Conservation (phyloP, 2,113 vertebrate genomes). For the Chaetodon auriga region DNA sequence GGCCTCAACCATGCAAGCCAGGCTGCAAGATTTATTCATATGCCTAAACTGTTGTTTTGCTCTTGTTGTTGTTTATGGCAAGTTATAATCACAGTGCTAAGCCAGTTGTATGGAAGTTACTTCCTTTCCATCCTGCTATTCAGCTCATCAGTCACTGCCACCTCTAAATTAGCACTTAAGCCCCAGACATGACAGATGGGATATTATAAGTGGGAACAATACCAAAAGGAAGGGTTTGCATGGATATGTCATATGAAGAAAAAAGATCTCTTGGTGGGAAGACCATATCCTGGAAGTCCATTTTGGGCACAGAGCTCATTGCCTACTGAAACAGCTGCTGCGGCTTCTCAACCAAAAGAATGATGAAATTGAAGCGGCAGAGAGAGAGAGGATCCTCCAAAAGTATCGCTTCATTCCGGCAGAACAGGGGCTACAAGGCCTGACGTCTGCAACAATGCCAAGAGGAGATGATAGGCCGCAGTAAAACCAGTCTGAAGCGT, state of each 20-base stretch:
- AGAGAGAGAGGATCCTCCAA: conserved; percentile 45
- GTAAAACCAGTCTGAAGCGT: conserved; percentile 78
- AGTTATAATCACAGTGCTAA: conserved; percentile 40
- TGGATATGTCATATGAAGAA: conserved; percentile 47
- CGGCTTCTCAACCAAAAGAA: conserved; percentile 68
- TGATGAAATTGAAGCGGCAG: conserved; percentile 34
- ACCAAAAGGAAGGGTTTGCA: conserved; percentile 53
- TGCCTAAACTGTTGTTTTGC: conserved; percentile 51
- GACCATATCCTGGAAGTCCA: conserved; percentile 69
- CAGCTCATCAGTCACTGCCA: conserved; percentile 41
- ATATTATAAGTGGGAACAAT: conserved; percentile 41
- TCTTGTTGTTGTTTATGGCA: conserved; percentile 49
- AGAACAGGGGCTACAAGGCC: conserved; percentile 38
- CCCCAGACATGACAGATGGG: conserved; percentile 49
- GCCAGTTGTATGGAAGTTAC: conserved; percentile 11
- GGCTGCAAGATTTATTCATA: conserved; percentile 38
- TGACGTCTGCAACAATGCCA: conserved; percentile 75
- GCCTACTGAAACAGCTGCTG: conserved; percentile 76
- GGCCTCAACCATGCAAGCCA: conserved; percentile 20
- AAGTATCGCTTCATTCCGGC: conserved; percentile 50
- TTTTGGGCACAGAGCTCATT: conserved; percentile 46
- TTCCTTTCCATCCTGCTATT: conserved; percentile 17
- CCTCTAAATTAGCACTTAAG: conserved; percentile 43
- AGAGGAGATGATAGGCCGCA: conserved; percentile 77
- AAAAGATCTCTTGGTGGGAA: conserved; percentile 48